phyloP scores from a whole-genome alignment of 2,888 invertebrate genomes.

The Suillia variegata region DNA sequence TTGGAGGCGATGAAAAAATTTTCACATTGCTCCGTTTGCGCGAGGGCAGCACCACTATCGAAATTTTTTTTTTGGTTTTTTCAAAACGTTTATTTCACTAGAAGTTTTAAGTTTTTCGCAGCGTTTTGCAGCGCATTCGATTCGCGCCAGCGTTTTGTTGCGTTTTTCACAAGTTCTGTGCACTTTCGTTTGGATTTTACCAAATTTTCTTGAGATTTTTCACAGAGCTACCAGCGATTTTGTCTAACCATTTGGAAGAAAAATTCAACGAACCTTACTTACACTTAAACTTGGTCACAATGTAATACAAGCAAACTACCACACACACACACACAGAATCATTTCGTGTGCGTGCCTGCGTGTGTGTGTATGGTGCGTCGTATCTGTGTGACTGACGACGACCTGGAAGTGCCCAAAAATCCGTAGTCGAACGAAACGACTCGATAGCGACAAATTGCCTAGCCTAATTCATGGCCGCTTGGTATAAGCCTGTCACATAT shows the following conservation, averaged over 20 bases:
- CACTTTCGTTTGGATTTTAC: constrained; percentile 27
- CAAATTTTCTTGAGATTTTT: constrained; percentile 37
- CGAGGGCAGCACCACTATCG: too few relatives aligned
- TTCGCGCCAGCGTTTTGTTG: constrained; percentile 10
- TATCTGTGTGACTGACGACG: too few relatives aligned
- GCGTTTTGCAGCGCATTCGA: constrained; percentile 11
- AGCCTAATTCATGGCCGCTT: too few relatives aligned
- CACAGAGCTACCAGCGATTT: constrained; percentile 54
- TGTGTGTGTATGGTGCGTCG: too few relatives aligned
- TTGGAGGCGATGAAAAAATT: constrained; percentile 23
- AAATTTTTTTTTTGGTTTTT: too few relatives aligned
- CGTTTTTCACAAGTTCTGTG: constrained; percentile 21
- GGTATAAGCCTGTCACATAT: too few relatives aligned
- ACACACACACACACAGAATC: too few relatives aligned
- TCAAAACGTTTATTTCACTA: constrained; percentile 19
- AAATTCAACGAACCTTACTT: constrained; percentile 57
- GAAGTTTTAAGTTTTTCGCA: constrained; percentile 1
- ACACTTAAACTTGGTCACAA: constrained; percentile 46
- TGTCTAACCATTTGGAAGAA: constrained; percentile 59
- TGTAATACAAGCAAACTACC: constrained; percentile 46
- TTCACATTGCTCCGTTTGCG: constrained; percentile 30
- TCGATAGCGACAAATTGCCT: constrained; percentile 3
- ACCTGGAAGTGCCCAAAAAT: constrained; percentile 17
- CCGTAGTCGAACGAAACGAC: constrained; percentile 21
- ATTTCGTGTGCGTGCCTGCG: too few relatives aligned